phyloP scores from a whole-genome alignment of 2,113 vertebrate genomes.

The Tretioscincus oriximinensis region DNA sequence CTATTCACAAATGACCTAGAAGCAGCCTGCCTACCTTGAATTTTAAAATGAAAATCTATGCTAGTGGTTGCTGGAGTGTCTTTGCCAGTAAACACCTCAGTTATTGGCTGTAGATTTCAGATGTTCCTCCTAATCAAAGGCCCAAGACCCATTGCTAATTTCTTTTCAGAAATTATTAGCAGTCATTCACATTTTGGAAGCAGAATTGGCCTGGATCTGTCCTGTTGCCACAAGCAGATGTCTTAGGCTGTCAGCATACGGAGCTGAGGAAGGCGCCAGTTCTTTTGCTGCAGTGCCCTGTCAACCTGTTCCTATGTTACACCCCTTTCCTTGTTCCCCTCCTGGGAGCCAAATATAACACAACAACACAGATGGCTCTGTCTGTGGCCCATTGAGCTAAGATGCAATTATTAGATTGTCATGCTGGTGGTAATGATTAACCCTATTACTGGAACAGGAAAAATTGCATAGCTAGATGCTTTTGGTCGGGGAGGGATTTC shows the following conservation, averaged over 20 bases:
- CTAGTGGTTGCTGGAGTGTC: not conserved
- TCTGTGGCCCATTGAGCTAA: slow-evolving; percentile 60
- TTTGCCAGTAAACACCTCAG: slow-evolving; percentile 36
- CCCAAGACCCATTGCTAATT: slow-evolving; percentile 31
- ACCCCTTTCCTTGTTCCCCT: slow-evolving; percentile 44
- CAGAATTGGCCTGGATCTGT: not conserved
- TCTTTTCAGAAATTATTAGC: slow-evolving; percentile 29
- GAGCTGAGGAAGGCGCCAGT: slow-evolving; percentile 22
- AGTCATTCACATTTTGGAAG: not conserved
- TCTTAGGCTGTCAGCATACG: slow-evolving; percentile 38
- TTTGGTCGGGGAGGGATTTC: not conserved
- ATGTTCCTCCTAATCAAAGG: slow-evolving; percentile 55
- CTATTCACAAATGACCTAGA: too few relatives aligned
- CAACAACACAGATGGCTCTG: slow-evolving; percentile 64
- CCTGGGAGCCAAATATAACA: slow-evolving; percentile 45
- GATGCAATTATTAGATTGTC: slow-evolving; percentile 66
- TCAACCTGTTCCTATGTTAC: slow-evolving; percentile 43
- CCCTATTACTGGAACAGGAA: slow-evolving; percentile 45
- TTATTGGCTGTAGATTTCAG: slow-evolving; percentile 44
- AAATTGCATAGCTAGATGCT: slow-evolving; percentile 32
- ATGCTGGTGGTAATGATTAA: slow-evolving; percentile 48
- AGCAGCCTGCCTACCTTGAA: not conserved
- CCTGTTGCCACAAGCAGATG: slow-evolving; percentile 46
- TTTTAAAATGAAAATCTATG: not conserved
- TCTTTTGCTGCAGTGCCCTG: not conserved